These are phyloP conservation scores for Drosophila fulvimacula DNA, from an alignment of 2,888 invertebrate genomes.

Conservation along the genomic window DNA sequence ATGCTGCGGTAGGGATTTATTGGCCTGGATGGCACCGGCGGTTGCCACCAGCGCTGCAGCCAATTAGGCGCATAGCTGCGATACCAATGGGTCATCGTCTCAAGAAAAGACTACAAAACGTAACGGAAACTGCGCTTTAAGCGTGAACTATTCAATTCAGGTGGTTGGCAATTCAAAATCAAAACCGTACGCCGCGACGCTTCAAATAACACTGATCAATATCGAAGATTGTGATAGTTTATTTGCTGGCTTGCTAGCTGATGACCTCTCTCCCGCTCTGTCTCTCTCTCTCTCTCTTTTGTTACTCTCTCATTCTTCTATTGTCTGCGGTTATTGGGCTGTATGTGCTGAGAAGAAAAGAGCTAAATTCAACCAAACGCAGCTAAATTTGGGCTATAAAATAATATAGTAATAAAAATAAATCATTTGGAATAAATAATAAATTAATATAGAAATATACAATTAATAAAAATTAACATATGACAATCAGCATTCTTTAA, in stretches of 20 bases:
- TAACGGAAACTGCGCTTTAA: conserved; percentile 64
- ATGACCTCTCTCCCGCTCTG: conserved; percentile 4
- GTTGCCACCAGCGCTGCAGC: conserved; percentile 82
- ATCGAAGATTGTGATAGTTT: conserved; percentile 47
- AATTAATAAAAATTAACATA: not conserved
- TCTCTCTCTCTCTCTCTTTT: conserved; percentile 2
- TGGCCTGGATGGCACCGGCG: conserved; percentile 52
- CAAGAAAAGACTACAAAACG: conserved; percentile 19
- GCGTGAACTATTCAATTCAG: conserved; percentile 1
- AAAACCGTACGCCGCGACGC: conserved; percentile 53
- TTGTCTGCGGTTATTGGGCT: not conserved
- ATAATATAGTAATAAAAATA: not conserved
- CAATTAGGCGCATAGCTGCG: conserved; percentile 79
- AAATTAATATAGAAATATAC: not conserved
- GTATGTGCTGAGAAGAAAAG: not conserved
- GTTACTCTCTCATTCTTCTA: not conserved
- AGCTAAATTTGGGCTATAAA: not conserved
- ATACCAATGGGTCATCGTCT: conserved; percentile 78
- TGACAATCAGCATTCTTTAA: too few species aligned
- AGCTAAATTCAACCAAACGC: not conserved
- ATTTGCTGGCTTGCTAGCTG: conserved; percentile 35
- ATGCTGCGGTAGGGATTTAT: conserved; percentile 78
- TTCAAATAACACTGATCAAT: conserved; percentile 65
- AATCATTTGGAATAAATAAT: not conserved
- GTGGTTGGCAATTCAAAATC: conserved; percentile 21